phyloP scores from a whole-genome alignment of 2,113 vertebrate species.

The Brachionichthys hirsutus region DNA sequence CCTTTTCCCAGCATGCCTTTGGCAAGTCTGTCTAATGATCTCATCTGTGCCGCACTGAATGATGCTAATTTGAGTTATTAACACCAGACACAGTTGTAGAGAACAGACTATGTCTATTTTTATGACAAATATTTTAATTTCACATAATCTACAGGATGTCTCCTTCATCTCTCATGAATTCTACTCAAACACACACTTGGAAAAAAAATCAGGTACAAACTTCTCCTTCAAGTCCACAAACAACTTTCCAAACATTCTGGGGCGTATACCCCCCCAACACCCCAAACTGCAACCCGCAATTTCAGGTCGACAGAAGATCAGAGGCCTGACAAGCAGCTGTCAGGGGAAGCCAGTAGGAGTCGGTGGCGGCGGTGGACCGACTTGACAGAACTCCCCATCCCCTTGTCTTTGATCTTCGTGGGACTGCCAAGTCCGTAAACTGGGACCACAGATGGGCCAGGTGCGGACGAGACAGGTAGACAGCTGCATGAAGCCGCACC shows the following conservation, averaged over 20 bases:
- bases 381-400: conserved; percentile 62
- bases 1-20: conserved; percentile 61
- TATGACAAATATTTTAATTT: too few relatives aligned
- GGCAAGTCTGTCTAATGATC: conserved; percentile 49
- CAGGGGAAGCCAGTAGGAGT: conserved; percentile 63
- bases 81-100: conserved; percentile 39
- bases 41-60: conserved; percentile 42
- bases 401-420: conserved; percentile 68
- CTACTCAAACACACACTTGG: not conserved
- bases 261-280: conserved; percentile 21
- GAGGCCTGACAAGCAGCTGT: conserved; percentile 68
- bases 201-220: not conserved
- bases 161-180: not conserved
- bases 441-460: conserved; percentile 68
- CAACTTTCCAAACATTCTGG: conserved; percentile 43
- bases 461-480: conserved; percentile 55
- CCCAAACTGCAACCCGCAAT: conserved; percentile 20
- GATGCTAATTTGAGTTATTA: conserved; percentile 56
- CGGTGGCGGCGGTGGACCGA: conserved; percentile 53
- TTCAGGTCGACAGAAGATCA: conserved; percentile 63
- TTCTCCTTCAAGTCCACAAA: conserved; percentile 14
- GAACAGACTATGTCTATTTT: not conserved
- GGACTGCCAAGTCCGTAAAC: conserved; percentile 57
- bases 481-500: conserved; percentile 57
- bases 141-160: not conserved